These are phyloP conservation scores for Pseudomyrmex dendroicus DNA, from an alignment of 1,140 invertebrate species.

Conservation along the genomic window DNA sequence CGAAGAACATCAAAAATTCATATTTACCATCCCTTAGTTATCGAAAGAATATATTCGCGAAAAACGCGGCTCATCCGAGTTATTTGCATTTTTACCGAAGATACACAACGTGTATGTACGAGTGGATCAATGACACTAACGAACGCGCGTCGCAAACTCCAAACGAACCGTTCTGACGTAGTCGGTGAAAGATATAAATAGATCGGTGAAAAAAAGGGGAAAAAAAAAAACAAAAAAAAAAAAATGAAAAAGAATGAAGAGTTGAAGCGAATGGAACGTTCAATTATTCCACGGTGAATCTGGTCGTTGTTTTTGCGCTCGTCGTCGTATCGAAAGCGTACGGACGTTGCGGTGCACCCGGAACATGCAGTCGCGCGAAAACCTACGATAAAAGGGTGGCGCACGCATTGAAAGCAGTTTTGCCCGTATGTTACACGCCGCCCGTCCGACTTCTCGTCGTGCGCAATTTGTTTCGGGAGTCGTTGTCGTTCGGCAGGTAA, in stretches of 20 bases:
- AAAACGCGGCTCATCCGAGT: background rate
- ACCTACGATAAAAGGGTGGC: slow-evolving; percentile 57
- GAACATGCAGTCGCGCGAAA: slow-evolving; percentile 41
- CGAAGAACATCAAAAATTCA: too few species aligned
- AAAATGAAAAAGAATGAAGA: background rate
- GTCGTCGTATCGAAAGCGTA: slow-evolving; percentile 21
- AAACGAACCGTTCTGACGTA: slow-evolving; percentile 40
- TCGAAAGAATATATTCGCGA: too few species aligned
- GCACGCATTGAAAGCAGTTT: slow-evolving; percentile 41
- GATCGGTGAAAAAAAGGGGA: background rate
- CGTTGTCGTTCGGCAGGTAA: slow-evolving; percentile 20
- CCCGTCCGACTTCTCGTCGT: slow-evolving; percentile 28
- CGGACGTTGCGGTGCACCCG: background rate
- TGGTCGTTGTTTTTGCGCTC: slow-evolving; percentile 46
- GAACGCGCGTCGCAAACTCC: background rate
- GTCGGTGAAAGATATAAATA: slow-evolving; percentile 13
- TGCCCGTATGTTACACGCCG: slow-evolving; percentile 29
- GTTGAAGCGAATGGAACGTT: slow-evolving; percentile 44
- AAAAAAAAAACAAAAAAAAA: background rate
- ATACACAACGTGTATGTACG: too few species aligned
- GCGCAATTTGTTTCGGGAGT: slow-evolving; percentile 32
- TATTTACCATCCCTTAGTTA: too few species aligned
- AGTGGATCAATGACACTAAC: slow-evolving; percentile 29
- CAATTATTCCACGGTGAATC: slow-evolving; percentile 62
- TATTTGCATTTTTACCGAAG: too few species aligned